A percentile compares a stretch with the other conserved stretches of the same genome.
phyloP scores from a whole-genome alignment of 2,888 invertebrate genomes.

The Acanthosepion pharaonis region DNA sequence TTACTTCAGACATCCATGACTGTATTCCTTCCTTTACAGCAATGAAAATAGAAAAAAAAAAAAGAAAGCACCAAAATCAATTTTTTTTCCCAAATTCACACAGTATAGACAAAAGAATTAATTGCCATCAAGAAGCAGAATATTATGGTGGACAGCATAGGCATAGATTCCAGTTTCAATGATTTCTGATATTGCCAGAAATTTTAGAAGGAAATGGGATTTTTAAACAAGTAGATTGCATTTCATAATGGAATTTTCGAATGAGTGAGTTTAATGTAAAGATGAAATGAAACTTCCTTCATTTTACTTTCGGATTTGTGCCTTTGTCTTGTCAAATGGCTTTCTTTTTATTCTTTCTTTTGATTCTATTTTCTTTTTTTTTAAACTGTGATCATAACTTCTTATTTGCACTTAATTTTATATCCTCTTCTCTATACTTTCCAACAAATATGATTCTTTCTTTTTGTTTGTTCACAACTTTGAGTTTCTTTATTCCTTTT shows the following conservation, averaged over 20 bases:
- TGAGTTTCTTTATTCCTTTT: too few relatives aligned
- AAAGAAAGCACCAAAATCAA: background rate
- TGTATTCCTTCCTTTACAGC: background rate
- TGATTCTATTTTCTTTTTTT: background rate
- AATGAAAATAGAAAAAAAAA: background rate
- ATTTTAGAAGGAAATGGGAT: background rate
- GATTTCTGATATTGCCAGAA: background rate
- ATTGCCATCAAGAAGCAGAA: background rate
- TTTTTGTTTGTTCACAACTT: too few relatives aligned
- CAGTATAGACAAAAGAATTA: background rate
- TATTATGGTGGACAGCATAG: background rate
- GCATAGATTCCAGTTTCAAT: background rate
- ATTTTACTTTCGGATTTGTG: background rate
- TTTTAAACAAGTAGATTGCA: background rate
- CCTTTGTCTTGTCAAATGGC: background rate
- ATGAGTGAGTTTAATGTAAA: background rate
- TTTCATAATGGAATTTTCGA: conserved; percentile 33
- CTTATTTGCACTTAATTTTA: background rate
- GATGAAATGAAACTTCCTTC: background rate
- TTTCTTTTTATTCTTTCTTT: background rate
- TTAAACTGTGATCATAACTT: background rate
- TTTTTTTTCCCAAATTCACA: background rate
- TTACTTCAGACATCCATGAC: background rate
- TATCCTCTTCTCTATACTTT: too few relatives aligned
- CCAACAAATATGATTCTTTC: too few relatives aligned